Evolutionary conservation across 2,797 vertebrate genomes (phyloP).

Genomic region (Coreius guichenoti): DNA sequence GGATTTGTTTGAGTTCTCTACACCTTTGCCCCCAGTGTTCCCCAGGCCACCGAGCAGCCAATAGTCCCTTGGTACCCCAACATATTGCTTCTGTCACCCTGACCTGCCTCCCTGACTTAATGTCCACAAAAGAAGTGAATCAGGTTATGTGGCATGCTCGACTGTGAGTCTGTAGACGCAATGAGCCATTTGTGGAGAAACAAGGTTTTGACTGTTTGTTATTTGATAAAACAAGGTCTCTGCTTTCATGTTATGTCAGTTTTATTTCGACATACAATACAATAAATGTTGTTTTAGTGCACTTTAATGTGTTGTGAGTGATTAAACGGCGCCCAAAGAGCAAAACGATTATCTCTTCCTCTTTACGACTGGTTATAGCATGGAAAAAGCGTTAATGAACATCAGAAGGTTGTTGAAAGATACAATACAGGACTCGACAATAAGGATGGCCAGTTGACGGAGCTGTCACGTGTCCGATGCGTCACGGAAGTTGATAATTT

Average conservation of each 20-base stretch:
- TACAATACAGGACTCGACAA: neutral
- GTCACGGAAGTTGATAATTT: no score
- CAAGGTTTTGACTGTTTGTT: neutral
- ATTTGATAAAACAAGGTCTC: neutral
- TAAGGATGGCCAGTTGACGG: no score
- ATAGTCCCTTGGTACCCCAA: slow-evolving; percentile 74
- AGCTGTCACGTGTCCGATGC: no score
- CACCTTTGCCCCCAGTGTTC: slow-evolving; percentile 68
- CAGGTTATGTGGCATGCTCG: neutral
- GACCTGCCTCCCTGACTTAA: slow-evolving; percentile 48
- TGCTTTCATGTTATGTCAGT: neutral
- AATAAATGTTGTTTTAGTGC: neutral
- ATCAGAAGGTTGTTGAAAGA: neutral
- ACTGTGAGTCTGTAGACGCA: neutral
- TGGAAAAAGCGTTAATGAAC: neutral
- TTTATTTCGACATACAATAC: neutral
- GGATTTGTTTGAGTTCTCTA: slow-evolving; percentile 78
- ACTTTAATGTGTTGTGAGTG: neutral
- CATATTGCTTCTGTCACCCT: slow-evolving; percentile 75
- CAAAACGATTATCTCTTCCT: neutral
- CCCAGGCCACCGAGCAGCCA: slow-evolving; percentile 71
- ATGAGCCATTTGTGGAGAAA: neutral
- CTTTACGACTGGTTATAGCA: neutral
- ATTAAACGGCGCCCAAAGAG: fast-evolving
- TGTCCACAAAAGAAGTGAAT: slow-evolving; percentile 56